Evolutionary conservation across 2,113 vertebrate species (phyloP).

Genomic region (Stercorarius parasiticus): DNA sequence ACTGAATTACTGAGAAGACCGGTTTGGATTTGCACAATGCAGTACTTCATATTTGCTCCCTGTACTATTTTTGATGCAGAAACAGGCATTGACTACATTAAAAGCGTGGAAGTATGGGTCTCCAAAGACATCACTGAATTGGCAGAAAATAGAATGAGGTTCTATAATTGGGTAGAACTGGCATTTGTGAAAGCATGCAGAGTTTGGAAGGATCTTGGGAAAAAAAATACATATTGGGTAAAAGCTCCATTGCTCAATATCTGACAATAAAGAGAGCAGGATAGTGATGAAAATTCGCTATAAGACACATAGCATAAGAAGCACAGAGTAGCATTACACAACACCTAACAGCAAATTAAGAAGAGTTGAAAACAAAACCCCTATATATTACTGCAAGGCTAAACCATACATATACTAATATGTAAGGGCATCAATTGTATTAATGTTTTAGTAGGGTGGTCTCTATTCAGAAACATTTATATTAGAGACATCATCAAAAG

Average conservation of each 20-base stretch:
- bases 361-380: neutral
- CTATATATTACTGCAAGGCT: neutral
- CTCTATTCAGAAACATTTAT: neutral
- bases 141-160: neutral
- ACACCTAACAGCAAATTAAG: neutral
- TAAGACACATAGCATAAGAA: neutral
- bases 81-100: neutral
- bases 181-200: neutral
- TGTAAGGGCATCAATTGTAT: neutral
- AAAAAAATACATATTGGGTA: neutral
- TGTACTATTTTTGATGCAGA: neutral
- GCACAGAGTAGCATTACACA: neutral
- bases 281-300: neutral
- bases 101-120: neutral
- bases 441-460: neutral
- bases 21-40: neutral
- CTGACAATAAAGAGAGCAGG: neutral
- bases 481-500: neutral
- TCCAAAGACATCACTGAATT: conserved; percentile 4
- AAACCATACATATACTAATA: neutral
- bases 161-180: neutral
- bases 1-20: neutral
- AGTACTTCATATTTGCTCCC: neutral
- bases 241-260: neutral
- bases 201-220: neutral